Conservation (phyloP, 2,888 invertebrate species). For the Drosophila neoperkinsi region DNA sequence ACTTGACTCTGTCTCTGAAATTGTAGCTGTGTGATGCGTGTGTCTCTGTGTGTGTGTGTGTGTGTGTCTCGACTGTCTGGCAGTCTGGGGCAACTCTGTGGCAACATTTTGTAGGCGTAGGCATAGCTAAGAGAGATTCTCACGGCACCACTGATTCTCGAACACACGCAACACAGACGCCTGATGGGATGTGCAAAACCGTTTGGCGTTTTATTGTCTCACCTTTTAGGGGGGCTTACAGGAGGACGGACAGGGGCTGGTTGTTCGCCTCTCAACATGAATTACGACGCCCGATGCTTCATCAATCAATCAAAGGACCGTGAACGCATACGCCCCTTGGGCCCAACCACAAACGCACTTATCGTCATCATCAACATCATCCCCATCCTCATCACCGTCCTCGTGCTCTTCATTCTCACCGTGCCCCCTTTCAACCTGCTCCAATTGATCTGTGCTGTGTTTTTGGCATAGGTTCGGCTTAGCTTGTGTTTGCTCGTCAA, state of each 20-base stretch:
- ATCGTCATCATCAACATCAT: constrained; percentile 47
- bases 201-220: constrained; percentile 64
- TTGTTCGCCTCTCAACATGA: constrained; percentile 74
- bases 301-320: constrained; percentile 71
- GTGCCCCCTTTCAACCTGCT: constrained; percentile 26
- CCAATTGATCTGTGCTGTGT: constrained; percentile 59
- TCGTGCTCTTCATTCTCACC: constrained; percentile 3
- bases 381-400: neutral
- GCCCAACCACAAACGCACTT: constrained; percentile 55
- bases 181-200: constrained; percentile 38
- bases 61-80: constrained; percentile 26
- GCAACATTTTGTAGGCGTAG: constrained; percentile 22
- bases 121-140: constrained; percentile 34
- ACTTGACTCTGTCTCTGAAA: constrained; percentile 55
- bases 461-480: constrained; percentile 26
- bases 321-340: constrained; percentile 65
- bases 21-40: constrained; percentile 6
- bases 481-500: constrained; percentile 53
- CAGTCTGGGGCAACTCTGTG: constrained; percentile 22
- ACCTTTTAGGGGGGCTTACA: constrained; percentile 46
- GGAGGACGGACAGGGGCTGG: constrained; percentile 39
- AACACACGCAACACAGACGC: constrained; percentile 24
- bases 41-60: neutral
- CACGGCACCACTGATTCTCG: constrained; percentile 15
- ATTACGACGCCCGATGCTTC: constrained; percentile 74